Percentiles rank a stretch among this genome's conserved stretches.
Conservation (phyloP, 2,113 vertebrate species). For the Petromus typicus region DNA sequence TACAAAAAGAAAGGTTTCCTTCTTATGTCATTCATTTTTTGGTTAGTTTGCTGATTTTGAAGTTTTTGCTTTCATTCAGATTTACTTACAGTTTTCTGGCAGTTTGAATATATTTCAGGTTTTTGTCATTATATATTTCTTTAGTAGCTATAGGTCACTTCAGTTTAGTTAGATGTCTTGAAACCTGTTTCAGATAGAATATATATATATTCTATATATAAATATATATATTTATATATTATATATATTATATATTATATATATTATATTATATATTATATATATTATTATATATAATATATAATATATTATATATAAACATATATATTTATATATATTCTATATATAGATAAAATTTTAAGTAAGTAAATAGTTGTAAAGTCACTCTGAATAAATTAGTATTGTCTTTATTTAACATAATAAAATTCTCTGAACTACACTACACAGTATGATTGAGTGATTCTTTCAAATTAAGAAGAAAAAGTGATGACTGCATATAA, state of each 20-base stretch:
- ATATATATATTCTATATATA: too few relatives aligned
- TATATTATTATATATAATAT: too few relatives aligned
- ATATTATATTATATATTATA: too few relatives aligned
- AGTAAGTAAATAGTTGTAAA: conserved; percentile 12
- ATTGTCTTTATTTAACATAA: conserved; percentile 12
- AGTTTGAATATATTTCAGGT: neutral
- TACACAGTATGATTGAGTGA: neutral
- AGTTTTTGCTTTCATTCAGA: neutral
- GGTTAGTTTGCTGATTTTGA: conserved; percentile 13
- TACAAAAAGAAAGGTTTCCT: neutral
- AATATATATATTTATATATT: too few relatives aligned
- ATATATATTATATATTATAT: too few relatives aligned
- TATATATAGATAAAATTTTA: neutral
- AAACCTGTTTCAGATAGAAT: too few relatives aligned
- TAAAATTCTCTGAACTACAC: neutral
- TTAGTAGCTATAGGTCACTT: too few relatives aligned
- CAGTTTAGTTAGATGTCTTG: too few relatives aligned
- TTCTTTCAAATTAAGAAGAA: conserved; percentile 12
- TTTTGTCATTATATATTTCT: neutral
- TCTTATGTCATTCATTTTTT: neutral
- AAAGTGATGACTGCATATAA: neutral
- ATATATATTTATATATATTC: too few relatives aligned
- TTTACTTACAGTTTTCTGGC: neutral
- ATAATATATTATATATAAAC: too few relatives aligned
- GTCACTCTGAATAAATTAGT: neutral